phyloP scores from a whole-genome alignment of 2,113 vertebrate genomes.

The Microcebus ravelobensis region DNA sequence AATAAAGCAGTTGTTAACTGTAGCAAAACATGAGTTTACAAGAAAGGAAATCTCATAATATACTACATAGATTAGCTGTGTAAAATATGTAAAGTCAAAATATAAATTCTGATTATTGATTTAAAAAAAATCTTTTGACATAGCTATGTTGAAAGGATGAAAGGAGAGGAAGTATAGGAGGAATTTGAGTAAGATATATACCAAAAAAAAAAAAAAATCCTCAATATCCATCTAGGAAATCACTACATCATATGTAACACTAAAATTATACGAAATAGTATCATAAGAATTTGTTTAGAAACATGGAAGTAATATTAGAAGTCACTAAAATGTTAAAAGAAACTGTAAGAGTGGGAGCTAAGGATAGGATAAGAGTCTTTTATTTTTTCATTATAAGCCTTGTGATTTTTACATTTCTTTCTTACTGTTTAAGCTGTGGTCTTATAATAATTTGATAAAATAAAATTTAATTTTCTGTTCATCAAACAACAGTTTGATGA shows the following conservation, averaged over 20 bases:
- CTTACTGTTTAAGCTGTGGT: neutral
- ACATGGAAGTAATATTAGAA: neutral
- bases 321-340: neutral
- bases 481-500: neutral
- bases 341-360: neutral
- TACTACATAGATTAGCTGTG: neutral
- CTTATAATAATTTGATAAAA: constrained; percentile 2
- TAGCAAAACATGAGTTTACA: neutral
- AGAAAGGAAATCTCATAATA: neutral
- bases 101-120: neutral
- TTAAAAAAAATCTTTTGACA: neutral
- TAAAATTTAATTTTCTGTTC: neutral
- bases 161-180: neutral
- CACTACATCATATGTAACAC: too few species aligned
- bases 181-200: neutral
- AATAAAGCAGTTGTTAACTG: neutral
- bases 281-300: neutral
- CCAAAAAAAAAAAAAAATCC: neutral
- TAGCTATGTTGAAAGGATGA: neutral
- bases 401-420: neutral
- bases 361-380: neutral
- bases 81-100: neutral
- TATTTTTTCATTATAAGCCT: neutral
- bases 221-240: neutral
- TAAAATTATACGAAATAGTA: neutral